Evolutionary conservation across 2,888 invertebrate genomes (phyloP).

Genomic region (Diarsia dahlii): DNA sequence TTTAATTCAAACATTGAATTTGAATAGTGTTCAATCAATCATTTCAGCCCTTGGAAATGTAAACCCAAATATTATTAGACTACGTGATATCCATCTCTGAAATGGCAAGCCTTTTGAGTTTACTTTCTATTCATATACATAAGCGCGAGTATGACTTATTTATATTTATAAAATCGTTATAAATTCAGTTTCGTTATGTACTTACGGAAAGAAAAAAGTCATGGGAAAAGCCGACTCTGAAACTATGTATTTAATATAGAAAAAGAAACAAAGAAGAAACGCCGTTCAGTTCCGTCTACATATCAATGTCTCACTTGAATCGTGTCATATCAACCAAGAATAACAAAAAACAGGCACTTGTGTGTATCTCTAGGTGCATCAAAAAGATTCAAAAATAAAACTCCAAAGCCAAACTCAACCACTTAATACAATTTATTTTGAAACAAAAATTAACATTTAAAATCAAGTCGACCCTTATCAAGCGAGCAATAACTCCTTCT

Average conservation of each 20-base stretch:
- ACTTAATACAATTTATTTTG: slow-evolving; percentile 59
- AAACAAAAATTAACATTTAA: slow-evolving; percentile 63
- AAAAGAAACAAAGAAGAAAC: not conserved
- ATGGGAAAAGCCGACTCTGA: not conserved
- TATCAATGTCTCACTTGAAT: slow-evolving; percentile 22
- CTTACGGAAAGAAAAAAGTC: not conserved
- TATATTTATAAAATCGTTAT: not conserved
- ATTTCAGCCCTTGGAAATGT: not conserved
- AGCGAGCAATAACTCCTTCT: slow-evolving; percentile 60
- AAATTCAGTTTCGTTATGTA: not conserved
- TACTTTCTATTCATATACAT: no score
- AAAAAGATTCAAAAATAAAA: slow-evolving; percentile 37
- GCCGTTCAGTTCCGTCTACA: not conserved
- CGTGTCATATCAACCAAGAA: slow-evolving; percentile 2
- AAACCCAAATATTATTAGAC: not conserved
- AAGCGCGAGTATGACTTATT: not conserved
- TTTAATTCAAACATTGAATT: not conserved
- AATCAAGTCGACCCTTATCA: slow-evolving; percentile 68
- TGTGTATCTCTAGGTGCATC: slow-evolving; percentile 4
- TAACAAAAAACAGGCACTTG: not conserved
- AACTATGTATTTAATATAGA: not conserved
- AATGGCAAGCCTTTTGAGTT: not conserved
- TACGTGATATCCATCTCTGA: no score
- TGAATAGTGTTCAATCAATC: slow-evolving; percentile 11
- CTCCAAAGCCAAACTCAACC: slow-evolving; percentile 22